Base-by-base conservation (phyloP, 2,113 vertebrate species). In the Rynchops niger region DNA sequence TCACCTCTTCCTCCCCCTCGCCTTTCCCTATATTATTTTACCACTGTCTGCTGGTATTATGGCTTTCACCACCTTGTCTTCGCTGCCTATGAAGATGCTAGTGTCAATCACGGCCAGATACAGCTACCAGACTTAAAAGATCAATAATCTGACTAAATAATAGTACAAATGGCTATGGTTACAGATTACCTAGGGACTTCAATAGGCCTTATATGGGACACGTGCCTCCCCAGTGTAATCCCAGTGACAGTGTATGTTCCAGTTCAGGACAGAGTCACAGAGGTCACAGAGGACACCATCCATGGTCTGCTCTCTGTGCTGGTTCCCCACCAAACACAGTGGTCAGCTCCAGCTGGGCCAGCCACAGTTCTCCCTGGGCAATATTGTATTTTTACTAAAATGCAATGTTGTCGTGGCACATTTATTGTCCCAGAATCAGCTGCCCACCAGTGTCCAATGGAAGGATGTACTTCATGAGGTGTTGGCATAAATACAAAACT, bases 61-160 rank as follows among this genome's bases (percentile, higher is more conserved):
- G 38, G 74, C 82, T 95, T 86, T 90, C 71, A 78, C 92, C 85
- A 58, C 49, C 32, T 92, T 94, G 71, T 88, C 79, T 88, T 80
- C 62, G 83, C 90, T 86, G 79, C 45, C 71, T 92, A 10, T 70
- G 61, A 94, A 95, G 74, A 73, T 1, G 5, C 74, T 73, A 66
- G 30, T 87, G 78, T 86, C 90, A 89, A 10, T 94, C 91, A 86
- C 1, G 10, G 70, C 36, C 90, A 90, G 62, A 91, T 88, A 81
- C 52, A 90, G 92, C 71, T 90, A 86, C 55, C 0, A 1, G 62
- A 77, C 47, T 62, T 38, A 80, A 78, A 88, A 88, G 92, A 86
- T 88, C 86, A 83, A 93, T 94, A 90, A 67, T 23, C 23, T 36
- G n/a, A 66, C 90, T 95, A 95, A 93, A 85, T 86, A 82, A 87